Conservation (phyloP, 2,797 vertebrate genomes). For the Hemitrygon akajei region DNA sequence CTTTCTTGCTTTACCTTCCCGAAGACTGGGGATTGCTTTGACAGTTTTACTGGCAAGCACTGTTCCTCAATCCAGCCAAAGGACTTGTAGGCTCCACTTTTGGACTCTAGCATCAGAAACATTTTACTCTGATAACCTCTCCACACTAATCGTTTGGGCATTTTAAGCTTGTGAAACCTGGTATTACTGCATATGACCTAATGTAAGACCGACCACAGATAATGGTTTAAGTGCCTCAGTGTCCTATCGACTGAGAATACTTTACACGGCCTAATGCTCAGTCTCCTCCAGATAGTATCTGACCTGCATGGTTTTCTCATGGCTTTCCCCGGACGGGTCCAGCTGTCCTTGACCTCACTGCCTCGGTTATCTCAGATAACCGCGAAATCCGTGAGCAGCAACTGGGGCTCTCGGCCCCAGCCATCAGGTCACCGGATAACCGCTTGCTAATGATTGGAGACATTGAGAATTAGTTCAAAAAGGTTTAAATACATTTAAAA, state of each 20-base stretch:
- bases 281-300: not conserved
- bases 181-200: not conserved
- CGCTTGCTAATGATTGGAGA: too few relatives aligned
- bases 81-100: not conserved
- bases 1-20: not conserved
- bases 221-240: not conserved
- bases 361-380: too few relatives aligned
- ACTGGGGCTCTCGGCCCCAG: too few relatives aligned
- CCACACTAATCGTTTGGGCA: not conserved
- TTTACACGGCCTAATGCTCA: too few relatives aligned
- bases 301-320: too few relatives aligned
- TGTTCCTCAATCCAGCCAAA: not conserved
- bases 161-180: not conserved
- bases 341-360: too few relatives aligned
- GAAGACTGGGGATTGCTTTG: not conserved
- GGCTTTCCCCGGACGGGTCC: too few relatives aligned
- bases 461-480: too few relatives aligned
- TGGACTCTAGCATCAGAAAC: not conserved
- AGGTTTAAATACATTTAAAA: too few relatives aligned
- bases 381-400: too few relatives aligned
- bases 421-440: too few relatives aligned
- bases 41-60: not conserved
- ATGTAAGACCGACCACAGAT: not conserved
- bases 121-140: not conserved
- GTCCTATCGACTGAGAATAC: not conserved